Evolutionary conservation across 2,113 vertebrate genomes (phyloP).

Genomic region (Corvus cornix): DNA sequence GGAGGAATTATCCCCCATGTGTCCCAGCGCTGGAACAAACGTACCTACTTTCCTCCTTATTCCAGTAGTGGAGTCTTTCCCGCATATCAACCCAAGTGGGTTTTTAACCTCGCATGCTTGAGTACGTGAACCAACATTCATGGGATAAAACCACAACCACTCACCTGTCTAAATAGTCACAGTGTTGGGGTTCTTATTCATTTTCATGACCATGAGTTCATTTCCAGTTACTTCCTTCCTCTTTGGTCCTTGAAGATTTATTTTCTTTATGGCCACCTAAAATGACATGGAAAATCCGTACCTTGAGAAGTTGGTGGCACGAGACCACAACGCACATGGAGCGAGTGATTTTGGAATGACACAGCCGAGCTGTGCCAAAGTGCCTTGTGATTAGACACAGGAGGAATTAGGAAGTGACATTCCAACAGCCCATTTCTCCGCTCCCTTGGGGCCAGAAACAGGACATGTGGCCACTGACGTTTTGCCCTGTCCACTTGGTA

Average conservation of each 20-base stretch:
- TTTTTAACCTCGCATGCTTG: neutral
- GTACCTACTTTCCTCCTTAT: no score
- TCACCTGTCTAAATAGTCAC: conserved; percentile 95
- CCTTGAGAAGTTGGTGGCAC: neutral
- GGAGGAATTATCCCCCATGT: no score
- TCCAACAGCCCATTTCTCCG: neutral
- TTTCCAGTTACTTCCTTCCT: conserved; percentile 93
- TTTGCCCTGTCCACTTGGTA: no score
- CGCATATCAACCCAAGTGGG: neutral
- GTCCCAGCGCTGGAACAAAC: no score
- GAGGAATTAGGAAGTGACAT: neutral
- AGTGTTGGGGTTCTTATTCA: conserved; percentile 94
- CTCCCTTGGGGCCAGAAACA: neutral
- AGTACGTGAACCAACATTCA: neutral
- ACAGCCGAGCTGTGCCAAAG: neutral
- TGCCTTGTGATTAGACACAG: neutral
- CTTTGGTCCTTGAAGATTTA: conserved; percentile 80
- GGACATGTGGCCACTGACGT: neutral
- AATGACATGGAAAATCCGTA: neutral
- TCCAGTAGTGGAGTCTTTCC: no score
- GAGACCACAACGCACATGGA: no score
- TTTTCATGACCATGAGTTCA: conserved; percentile 94
- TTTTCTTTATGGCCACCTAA: conserved; percentile 79
- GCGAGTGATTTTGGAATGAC: neutral
- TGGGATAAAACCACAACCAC: neutral